phyloP scores from a whole-genome alignment of 2,113 vertebrate species.

The Puntigrus tetrazona region DNA sequence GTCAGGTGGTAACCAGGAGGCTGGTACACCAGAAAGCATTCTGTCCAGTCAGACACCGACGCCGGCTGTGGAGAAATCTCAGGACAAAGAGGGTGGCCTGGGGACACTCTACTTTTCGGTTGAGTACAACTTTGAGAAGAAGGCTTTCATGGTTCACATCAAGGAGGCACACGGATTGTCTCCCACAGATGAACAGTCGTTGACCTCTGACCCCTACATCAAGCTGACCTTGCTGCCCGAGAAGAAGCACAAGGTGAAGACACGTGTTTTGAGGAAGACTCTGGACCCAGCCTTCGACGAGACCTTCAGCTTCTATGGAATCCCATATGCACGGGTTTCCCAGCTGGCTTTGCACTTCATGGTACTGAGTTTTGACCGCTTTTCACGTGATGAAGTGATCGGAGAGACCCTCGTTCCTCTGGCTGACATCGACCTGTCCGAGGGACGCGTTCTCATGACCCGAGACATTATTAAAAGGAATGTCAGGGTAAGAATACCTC shows the following conservation, averaged over 20 bases:
- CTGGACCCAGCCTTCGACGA: constrained; percentile 97
- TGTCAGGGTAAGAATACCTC: constrained; percentile 83
- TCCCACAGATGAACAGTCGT: constrained; percentile 94
- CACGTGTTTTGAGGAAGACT: constrained; percentile 94
- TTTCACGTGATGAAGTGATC: constrained; percentile 96
- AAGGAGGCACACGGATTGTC: constrained; percentile 92
- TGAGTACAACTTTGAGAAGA: constrained; percentile 96
- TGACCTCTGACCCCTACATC: constrained; percentile 98
- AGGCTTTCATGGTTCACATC: constrained; percentile 95
- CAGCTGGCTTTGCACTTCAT: constrained; percentile 92
- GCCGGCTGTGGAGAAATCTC: constrained; percentile 72
- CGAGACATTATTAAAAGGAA: constrained; percentile 96
- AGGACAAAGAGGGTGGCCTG: constrained; percentile 75
- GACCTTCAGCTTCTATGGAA: constrained; percentile 96
- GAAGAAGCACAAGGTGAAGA: constrained; percentile 98
- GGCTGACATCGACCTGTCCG: constrained; percentile 84
- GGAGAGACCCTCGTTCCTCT: constrained; percentile 94
- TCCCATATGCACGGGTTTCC: constrained; percentile 86
- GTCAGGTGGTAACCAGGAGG: constrained; percentile 73
- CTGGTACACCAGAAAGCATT: constrained; percentile 81
- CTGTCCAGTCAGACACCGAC: constrained; percentile 84
- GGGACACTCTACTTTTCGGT: constrained; percentile 93
- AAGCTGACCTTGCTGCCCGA: constrained; percentile 97
- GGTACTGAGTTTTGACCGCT: constrained; percentile 94
- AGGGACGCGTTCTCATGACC: constrained; percentile 90